Evolutionary conservation across 2,113 vertebrate genomes (phyloP).

Genomic region (Toxotes chatareus): DNA sequence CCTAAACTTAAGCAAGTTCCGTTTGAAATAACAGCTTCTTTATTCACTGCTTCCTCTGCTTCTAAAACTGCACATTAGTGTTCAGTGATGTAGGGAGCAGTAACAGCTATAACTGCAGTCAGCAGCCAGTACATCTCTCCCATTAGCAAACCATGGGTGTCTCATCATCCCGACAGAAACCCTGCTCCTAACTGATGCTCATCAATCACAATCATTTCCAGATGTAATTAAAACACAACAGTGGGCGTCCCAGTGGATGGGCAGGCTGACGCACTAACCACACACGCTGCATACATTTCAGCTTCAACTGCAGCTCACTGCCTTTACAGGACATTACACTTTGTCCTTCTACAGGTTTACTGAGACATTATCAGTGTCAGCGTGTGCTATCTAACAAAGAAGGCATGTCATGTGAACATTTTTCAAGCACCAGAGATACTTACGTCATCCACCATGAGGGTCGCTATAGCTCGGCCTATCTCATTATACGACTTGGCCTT

Average conservation of each 20-base stretch:
- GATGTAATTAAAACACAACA: conserved; percentile 5
- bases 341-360: neutral
- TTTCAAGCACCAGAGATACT: conserved; percentile 66
- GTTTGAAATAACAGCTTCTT: conserved; percentile 10
- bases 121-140: neutral
- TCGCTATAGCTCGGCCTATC: conserved; percentile 96
- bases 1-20: neutral
- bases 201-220: conserved; percentile 35
- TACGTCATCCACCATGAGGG: conserved; percentile 98
- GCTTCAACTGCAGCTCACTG: neutral
- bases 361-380: neutral
- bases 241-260: neutral
- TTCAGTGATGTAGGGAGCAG: neutral
- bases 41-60: too few relatives aligned
- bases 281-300: neutral
- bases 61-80: too few relatives aligned
- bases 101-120: conserved; percentile 10
- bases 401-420: neutral
- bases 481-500: conserved; percentile 97
- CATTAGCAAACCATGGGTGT: conserved; percentile 15
- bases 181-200: conserved; percentile 13
- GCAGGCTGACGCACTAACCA: neutral
- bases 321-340: neutral
- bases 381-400: neutral
- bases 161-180: conserved; percentile 30